Evolutionary conservation across 2,797 vertebrate genomes (phyloP).

Genomic region (Danio aesculapii): DNA sequence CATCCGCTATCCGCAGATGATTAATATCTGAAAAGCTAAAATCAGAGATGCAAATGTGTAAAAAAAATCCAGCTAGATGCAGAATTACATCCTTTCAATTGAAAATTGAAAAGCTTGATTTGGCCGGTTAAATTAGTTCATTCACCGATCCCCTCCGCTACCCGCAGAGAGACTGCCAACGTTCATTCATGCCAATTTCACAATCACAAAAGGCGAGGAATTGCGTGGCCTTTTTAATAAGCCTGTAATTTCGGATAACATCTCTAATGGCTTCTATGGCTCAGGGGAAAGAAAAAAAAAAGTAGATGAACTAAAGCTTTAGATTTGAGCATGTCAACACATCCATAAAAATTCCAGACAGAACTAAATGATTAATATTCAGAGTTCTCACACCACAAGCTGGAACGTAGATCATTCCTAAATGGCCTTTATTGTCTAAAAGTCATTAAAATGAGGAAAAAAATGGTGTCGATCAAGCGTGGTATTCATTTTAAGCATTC

Average conservation of each 20-base stretch:
- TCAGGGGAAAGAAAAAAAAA: constrained; percentile 20
- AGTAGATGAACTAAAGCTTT: constrained; percentile 56
- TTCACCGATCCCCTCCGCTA: constrained; percentile 37
- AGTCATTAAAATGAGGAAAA: background rate
- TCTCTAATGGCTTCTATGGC: constrained; percentile 57
- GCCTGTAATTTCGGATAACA: constrained; percentile 61
- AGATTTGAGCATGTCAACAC: constrained; percentile 34
- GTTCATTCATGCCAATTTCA: constrained; percentile 52
- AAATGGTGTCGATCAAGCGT: background rate
- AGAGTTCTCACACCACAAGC: constrained; percentile 14
- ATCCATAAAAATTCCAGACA: constrained; percentile 25
- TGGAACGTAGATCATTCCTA: background rate
- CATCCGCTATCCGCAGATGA: constrained; percentile 49
- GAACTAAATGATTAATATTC: constrained; percentile 28
- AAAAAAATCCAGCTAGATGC: constrained; percentile 37
- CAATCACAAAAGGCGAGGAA: constrained; percentile 50
- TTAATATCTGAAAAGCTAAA: constrained; percentile 45
- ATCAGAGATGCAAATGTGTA: constrained; percentile 47
- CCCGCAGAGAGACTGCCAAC: constrained; percentile 35
- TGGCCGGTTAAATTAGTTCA: constrained; percentile 48
- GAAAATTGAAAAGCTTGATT: constrained; percentile 57
- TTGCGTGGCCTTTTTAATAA: constrained; percentile 56
- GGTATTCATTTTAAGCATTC: constrained; percentile 7
- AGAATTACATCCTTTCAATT: constrained; percentile 52
- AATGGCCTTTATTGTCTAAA: constrained; percentile 6